These are phyloP conservation scores for Scylla paramamosain DNA, from an alignment of 1,140 invertebrate species.

Conservation along the genomic window DNA sequence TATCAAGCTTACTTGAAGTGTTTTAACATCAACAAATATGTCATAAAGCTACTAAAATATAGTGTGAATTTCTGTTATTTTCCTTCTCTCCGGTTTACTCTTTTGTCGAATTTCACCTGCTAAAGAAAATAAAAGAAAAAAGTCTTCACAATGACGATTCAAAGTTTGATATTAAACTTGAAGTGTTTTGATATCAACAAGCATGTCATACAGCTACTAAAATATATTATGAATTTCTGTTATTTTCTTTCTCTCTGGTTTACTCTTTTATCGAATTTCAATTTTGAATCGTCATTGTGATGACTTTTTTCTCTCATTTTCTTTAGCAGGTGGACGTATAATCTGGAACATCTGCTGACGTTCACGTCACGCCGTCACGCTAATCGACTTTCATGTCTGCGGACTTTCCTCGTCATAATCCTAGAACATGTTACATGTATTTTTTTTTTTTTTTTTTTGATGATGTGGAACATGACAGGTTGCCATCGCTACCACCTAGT, in stretches of 20 bases:
- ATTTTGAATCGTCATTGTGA: background rate
- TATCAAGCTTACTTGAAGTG: background rate
- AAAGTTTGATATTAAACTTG: background rate
- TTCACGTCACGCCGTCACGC: background rate
- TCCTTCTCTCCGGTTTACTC: too few species aligned
- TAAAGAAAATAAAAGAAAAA: too few species aligned
- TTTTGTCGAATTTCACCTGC: too few species aligned
- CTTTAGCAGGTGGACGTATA: background rate
- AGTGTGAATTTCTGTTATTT: background rate
- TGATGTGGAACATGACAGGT: too few species aligned
- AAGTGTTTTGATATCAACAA: background rate
- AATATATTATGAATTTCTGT: background rate
- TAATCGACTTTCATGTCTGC: background rate
- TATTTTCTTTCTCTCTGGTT: too few species aligned
- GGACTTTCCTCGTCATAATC: background rate
- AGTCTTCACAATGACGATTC: too few species aligned
- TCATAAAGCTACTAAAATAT: background rate
- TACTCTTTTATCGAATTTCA: too few species aligned
- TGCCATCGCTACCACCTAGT: too few species aligned
- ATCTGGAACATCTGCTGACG: background rate
- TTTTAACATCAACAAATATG: background rate
- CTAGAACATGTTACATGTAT: background rate
- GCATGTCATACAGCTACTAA: background rate
- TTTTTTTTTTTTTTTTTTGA: background rate
- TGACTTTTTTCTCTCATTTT: background rate